phyloP scores from a whole-genome alignment of 2,888 invertebrate species.

The Ommatoiulus sabulosus region DNA sequence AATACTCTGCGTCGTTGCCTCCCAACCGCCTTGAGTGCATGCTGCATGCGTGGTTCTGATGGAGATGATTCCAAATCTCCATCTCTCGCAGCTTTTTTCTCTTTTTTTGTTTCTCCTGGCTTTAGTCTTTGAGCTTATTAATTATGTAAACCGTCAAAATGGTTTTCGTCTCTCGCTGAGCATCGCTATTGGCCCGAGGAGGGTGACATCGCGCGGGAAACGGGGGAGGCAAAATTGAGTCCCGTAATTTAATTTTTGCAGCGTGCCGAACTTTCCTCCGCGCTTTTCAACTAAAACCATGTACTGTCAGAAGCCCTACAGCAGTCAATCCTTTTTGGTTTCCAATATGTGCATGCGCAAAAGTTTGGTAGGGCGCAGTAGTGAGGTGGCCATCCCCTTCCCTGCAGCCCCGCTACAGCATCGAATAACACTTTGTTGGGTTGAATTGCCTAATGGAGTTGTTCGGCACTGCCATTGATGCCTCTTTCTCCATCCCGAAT shows the following conservation, averaged over 20 bases:
- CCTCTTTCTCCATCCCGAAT: not conserved
- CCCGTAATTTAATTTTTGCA: constrained; percentile 26
- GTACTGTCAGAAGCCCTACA: not conserved
- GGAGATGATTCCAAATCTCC: too few species aligned
- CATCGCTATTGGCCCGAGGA: not conserved
- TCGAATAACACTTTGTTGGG: constrained; percentile 31
- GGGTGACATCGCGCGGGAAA: not conserved
- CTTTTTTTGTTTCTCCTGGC: not conserved
- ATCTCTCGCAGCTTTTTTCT: not conserved
- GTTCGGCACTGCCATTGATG: constrained; percentile 33
- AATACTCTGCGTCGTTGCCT: too few species aligned
- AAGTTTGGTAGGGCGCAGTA: not conserved
- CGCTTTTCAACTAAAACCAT: constrained; percentile 10
- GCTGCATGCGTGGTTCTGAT: too few species aligned
- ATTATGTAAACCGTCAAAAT: constrained; percentile 40
- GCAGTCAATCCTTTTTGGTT: constrained; percentile 17
- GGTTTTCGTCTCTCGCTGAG: not conserved
- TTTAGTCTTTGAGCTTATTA: constrained; percentile 40
- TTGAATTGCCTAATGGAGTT: constrained; percentile 35
- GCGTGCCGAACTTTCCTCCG: not conserved
- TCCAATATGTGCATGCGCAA: constrained; percentile 3
- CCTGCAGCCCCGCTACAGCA: not conserved
- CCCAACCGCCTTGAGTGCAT: too few species aligned
- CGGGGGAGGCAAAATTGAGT: constrained; percentile 26
- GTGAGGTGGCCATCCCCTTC: not conserved